Percentiles rank a stretch among this genome's conserved stretches.
Evolutionary conservation across 2,113 vertebrate species (phyloP).

Genomic region (Phaethornis superciliosus): DNA sequence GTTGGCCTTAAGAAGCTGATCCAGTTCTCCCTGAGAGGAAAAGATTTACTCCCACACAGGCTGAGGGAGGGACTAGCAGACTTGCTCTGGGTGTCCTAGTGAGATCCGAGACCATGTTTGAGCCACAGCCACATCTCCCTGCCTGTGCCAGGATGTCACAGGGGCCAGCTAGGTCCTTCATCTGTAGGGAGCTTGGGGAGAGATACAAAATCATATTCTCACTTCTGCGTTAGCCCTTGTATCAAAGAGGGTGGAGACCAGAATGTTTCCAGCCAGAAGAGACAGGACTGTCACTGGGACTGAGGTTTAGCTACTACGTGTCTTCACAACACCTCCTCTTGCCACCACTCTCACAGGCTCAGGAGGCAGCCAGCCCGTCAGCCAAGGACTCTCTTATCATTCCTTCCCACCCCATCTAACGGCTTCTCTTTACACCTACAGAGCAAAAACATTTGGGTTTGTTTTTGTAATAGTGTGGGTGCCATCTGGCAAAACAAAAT

Average conservation of each 20-base stretch:
- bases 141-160: neutral
- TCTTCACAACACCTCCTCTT: neutral
- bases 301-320: neutral
- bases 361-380: neutral
- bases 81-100: neutral
- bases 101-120: neutral
- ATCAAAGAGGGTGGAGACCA: neutral
- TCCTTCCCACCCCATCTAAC: neutral
- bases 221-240: neutral
- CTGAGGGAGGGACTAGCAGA: neutral
- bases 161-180: neutral
- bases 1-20: neutral
- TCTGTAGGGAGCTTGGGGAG: neutral
- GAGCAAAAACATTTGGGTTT: conserved; percentile 47
- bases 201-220: fast-evolving
- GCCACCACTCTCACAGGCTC: fast-evolving
- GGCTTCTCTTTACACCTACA: conserved; percentile 41
- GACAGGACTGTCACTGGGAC: neutral
- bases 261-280: neutral
- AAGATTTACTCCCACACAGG: neutral
- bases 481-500: conserved; percentile 8
- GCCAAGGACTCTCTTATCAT: neutral
- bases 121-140: neutral
- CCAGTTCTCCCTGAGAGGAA: neutral
- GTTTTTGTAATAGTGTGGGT: neutral